Base-by-base conservation (phyloP, 2,888 invertebrate genomes). In the Halictus quadricinctus region DNA sequence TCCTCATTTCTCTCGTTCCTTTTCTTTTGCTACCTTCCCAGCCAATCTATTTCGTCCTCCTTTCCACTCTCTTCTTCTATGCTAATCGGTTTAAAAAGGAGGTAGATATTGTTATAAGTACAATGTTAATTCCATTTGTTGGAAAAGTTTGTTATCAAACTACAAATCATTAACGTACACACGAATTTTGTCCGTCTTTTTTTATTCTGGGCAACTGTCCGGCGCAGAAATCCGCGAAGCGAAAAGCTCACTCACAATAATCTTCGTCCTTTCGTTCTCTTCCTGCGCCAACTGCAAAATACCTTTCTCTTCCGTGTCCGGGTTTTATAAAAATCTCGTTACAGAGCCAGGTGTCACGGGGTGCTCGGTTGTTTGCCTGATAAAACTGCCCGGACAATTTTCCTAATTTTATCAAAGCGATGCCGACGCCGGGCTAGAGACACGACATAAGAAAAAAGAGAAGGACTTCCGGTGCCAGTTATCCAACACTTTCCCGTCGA, bases 301-400 rank as follows among this genome's bases (percentile, higher is more conserved):
- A 77, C 82, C 83, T 84, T 84, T 84, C 83, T 84, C 83, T 84
- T 84, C 83, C 83, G 83, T 25, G 41, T 74, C 69, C 69, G n/a
- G 46, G 43, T n/a, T 36, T 41, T 41, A 8, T 15, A 58, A 81
- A 81, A 76, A 80, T 80, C 54, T 18, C 15, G 43, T 60, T 70
- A 64, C n/a, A 54, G 8, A 72, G 72, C 66, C 81, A 46, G 46
- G 72, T 72, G 83, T 83, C 81, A 72, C 60, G 50, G 15, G 15
- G 54, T 41, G 46, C 73, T 29, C 72, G 36, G 36, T 36, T 15
- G 43, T 46, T 73, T 58, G 5, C 18, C 66, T 21, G 4, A 72
- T 36, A 76, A 80, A 76, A 72, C 54, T 66, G 25, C 21, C 77
- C 77, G 15, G 6, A 54, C 70, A 58, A 50, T 75, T 74, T 50